Evolutionary conservation across 2,797 vertebrate genomes (phyloP).

Genomic region (Carcharodon carcharias): DNA sequence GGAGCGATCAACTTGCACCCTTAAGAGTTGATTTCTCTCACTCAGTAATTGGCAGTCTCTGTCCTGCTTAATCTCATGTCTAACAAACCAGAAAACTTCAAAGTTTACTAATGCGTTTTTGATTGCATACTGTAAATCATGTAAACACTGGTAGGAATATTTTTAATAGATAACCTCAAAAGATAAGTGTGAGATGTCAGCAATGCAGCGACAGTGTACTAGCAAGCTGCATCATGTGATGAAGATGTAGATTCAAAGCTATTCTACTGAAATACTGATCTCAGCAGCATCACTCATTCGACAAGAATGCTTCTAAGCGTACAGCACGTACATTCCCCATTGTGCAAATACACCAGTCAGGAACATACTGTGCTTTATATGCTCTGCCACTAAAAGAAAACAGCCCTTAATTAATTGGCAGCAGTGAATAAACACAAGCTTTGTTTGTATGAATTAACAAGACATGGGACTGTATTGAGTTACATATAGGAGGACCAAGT

Average conservation of each 20-base stretch:
- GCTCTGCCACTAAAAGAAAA: neutral
- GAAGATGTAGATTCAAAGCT: neutral
- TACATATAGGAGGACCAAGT: neutral
- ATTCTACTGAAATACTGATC: neutral
- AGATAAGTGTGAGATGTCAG: neutral
- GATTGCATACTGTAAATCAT: too few species aligned
- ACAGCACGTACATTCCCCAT: neutral
- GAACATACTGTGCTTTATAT: neutral
- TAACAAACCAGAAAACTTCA: too few species aligned
- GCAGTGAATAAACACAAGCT: neutral
- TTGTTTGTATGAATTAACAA: neutral
- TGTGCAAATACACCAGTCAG: neutral
- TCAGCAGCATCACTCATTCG: neutral
- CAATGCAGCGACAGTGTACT: neutral
- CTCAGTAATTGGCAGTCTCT: too few species aligned
- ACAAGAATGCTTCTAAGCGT: neutral
- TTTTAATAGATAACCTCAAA: neutral
- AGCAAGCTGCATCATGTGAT: neutral
- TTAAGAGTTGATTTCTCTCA: too few species aligned
- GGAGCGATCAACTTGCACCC: too few species aligned
- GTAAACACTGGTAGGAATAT: too few species aligned
- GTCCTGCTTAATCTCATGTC: too few species aligned
- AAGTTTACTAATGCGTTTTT: too few species aligned
- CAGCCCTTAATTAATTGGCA: neutral
- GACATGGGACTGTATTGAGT: neutral